These are phyloP conservation scores for Tamandua tetradactyla DNA, from an alignment of 2,797 vertebrate species.

Conservation along the genomic window DNA sequence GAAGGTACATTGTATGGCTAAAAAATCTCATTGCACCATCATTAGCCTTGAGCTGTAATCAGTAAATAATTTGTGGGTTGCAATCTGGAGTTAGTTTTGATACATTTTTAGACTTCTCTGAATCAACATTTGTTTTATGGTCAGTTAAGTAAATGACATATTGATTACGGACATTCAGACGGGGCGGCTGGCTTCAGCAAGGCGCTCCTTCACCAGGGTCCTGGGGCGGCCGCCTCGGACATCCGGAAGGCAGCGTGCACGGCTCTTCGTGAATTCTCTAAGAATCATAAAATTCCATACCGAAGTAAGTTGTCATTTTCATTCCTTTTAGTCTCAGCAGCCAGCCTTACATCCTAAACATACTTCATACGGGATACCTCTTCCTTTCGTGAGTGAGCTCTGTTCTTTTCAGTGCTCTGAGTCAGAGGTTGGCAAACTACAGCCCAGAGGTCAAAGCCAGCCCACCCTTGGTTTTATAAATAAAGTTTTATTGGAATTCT, in stretches of 20 bases:
- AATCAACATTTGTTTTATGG: conserved; percentile 57
- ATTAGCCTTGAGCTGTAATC: conserved; percentile 21
- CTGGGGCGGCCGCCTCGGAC: too few species aligned
- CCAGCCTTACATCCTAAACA: not conserved
- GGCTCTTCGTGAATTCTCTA: not conserved
- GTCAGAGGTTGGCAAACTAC: not conserved
- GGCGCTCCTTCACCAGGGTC: not conserved
- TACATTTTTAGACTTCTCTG: conserved; percentile 28
- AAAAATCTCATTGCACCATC: conserved; percentile 21
- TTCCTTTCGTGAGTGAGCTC: not conserved
- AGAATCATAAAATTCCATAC: not conserved
- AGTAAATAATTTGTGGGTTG: conserved; percentile 39
- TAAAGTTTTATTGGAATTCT: not conserved
- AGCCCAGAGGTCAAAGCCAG: not conserved
- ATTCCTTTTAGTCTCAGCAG: not conserved
- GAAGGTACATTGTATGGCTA: not conserved
- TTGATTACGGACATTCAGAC: not conserved
- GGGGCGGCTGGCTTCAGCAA: not conserved
- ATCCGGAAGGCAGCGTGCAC: not conserved
- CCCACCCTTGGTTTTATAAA: not conserved
- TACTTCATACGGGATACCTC: not conserved
- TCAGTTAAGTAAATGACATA: conserved; percentile 55
- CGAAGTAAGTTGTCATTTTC: not conserved
- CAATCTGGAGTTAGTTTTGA: conserved; percentile 28
- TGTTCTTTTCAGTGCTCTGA: not conserved